phyloP scores from a whole-genome alignment of 2,113 vertebrate species.

The Oreochromis niloticus region DNA sequence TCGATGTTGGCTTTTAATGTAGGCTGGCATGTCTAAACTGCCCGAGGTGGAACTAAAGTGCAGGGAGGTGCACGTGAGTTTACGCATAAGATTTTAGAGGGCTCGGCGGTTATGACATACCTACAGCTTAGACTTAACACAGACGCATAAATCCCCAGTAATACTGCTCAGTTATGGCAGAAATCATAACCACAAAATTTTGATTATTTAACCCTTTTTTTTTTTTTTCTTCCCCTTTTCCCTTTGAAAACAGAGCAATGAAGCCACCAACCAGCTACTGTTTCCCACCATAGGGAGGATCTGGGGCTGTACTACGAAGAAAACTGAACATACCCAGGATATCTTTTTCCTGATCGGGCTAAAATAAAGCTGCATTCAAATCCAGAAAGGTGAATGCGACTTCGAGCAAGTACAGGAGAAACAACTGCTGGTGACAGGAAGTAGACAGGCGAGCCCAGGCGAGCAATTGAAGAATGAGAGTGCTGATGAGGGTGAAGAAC shows the following conservation, averaged over 20 bases:
- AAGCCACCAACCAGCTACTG: neutral
- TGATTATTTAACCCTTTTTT: neutral
- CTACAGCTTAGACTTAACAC: neutral
- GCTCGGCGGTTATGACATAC: neutral
- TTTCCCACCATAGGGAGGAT: neutral
- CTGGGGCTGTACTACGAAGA: neutral
- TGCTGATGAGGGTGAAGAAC: neutral
- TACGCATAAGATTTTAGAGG: neutral
- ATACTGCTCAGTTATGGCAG: neutral
- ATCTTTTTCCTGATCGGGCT: neutral
- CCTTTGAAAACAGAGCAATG: neutral
- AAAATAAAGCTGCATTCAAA: neutral
- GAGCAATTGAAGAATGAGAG: neutral
- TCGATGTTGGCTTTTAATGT: neutral
- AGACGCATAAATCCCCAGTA: neutral
- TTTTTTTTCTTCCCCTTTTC: accelerated
- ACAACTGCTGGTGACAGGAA: neutral
- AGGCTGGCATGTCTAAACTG: neutral
- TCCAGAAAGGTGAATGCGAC: neutral
- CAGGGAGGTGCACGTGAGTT: neutral
- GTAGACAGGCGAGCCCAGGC: neutral
- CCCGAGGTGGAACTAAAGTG: neutral
- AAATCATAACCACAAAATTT: neutral
- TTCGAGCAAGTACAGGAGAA: neutral
- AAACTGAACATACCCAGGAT: neutral